Evolutionary conservation across 2,888 invertebrate species (phyloP), one percentile per base, ranked within the genome.

Genomic region (Eristalis pertinax): DNA sequence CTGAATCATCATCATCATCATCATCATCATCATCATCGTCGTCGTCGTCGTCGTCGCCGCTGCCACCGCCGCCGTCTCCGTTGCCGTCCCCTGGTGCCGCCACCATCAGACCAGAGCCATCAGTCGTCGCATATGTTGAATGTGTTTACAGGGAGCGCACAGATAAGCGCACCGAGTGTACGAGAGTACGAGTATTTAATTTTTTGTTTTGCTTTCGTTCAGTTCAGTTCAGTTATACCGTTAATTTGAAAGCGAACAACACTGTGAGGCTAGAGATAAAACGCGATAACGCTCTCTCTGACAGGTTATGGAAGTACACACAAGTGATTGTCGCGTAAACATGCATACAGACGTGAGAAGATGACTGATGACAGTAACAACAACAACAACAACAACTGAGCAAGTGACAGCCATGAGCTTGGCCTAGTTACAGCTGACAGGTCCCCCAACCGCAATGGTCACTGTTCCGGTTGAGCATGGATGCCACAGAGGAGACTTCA

Each of bases 221-320:
- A 26, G 26, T 60, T 60, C 26, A 5, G 24, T 60, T 77, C 65
- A 78, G 64, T 69, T 86, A 86, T 67, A 86, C 82, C 82, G 86
- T 86, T 86, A 86, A 82, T 82, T 86, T 86, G 32, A 74, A 82
- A 78, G 62, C 64, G 73, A 82, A 75, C 73, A 82, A 75, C 73
- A 64, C 73, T 50, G 63, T 82, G 75, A n/a, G 75, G 82, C 69
- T 67, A 50, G 68, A 79, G 82, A 86, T 86, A 82, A 78, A 67
- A 50, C 50, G 60, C 41, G 74, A 75, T 77, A 76, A 64, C 60
- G 56, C 58, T 50, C 50, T 50, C 19, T 50, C 58, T 72, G 65
- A 79, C 79, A 79, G 73, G 72, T 77, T 77, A 69, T 63, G 19
- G 77, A 62, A 68, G 69, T 58, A 56, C 35, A 56, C 50, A 56